These are phyloP conservation scores for Nyctibius grandis DNA, from an alignment of 2,797 vertebrate species.

Conservation along the genomic window DNA sequence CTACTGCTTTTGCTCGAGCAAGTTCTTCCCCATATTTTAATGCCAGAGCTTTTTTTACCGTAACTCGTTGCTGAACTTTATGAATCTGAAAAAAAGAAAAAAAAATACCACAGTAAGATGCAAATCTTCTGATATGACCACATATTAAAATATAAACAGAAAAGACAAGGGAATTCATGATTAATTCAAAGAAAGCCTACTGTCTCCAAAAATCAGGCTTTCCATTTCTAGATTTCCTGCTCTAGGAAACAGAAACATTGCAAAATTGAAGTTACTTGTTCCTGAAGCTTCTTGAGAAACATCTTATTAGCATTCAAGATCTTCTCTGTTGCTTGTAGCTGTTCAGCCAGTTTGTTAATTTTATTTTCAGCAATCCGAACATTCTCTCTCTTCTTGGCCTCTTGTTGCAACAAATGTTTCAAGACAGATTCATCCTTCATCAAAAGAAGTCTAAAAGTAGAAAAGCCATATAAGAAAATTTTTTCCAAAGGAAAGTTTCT, in stretches of 20 bases:
- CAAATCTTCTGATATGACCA: background rate
- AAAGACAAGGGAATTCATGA: background rate
- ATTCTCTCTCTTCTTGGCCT: slow-evolving; percentile 90
- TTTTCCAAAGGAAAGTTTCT: background rate
- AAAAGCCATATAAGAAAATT: background rate
- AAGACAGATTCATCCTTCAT: slow-evolving; percentile 89
- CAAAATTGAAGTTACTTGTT: slow-evolving; percentile 81
- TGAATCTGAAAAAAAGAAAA: slow-evolving; percentile 78
- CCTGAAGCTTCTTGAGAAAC: slow-evolving; percentile 91
- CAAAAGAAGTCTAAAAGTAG: slow-evolving; percentile 81
- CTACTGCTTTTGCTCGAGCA: slow-evolving; percentile 80
- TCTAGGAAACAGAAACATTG: background rate
- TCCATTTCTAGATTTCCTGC: background rate
- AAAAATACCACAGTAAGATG: background rate
- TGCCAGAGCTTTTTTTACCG: slow-evolving; percentile 82
- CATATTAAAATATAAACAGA: background rate
- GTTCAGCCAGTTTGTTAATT: slow-evolving; percentile 86
- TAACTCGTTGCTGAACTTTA: slow-evolving; percentile 88
- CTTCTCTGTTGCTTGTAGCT: slow-evolving; percentile 91
- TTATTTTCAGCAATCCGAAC: slow-evolving; percentile 89
- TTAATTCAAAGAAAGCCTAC: background rate
- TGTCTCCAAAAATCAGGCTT: background rate
- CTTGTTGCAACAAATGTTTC: slow-evolving; percentile 89
- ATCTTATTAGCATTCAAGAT: slow-evolving; percentile 84
- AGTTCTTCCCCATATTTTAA: slow-evolving; percentile 85